Conservation (phyloP, 2,888 invertebrate genomes). For the Campoplex nolae region DNA sequence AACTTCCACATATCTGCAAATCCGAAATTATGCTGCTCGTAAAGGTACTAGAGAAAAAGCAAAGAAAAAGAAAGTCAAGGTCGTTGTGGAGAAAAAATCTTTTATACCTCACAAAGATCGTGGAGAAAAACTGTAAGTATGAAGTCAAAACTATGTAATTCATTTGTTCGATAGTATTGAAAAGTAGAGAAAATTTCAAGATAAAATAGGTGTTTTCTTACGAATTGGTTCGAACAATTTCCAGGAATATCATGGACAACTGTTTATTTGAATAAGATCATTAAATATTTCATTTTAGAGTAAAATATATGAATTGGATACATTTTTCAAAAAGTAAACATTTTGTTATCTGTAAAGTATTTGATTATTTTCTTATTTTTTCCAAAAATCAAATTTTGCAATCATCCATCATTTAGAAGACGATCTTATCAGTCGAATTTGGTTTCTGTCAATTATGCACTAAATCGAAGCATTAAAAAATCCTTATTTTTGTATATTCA, state of each 20-base stretch:
- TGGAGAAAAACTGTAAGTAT: constrained; percentile 85
- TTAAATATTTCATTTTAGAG: not conserved
- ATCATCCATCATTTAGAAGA: too few relatives aligned
- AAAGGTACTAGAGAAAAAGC: constrained; percentile 93
- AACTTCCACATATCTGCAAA: constrained; percentile 73
- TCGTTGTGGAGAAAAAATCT: constrained; percentile 90
- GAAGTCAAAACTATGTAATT: not conserved
- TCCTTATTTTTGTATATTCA: constrained; percentile 58
- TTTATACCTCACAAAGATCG: constrained; percentile 90
- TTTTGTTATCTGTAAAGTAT: too few relatives aligned
- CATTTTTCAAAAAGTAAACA: too few relatives aligned
- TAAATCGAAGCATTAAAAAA: not conserved
- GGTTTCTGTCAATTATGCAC: not conserved
- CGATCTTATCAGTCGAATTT: not conserved
- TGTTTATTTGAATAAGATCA: too few relatives aligned
- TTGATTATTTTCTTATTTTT: not conserved
- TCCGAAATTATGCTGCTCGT: constrained; percentile 89
- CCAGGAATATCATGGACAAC: not conserved
- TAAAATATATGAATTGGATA: not conserved
- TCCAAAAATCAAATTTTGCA: not conserved
- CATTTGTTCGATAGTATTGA: not conserved
- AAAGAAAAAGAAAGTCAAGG: constrained; percentile 90
- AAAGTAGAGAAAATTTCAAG: not conserved
- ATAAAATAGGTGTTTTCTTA: not conserved
- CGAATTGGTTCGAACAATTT: not conserved